These are phyloP conservation scores for Paramormyrops hopkinsi DNA, from an alignment of 2,797 vertebrate genomes.

Conservation along the genomic window DNA sequence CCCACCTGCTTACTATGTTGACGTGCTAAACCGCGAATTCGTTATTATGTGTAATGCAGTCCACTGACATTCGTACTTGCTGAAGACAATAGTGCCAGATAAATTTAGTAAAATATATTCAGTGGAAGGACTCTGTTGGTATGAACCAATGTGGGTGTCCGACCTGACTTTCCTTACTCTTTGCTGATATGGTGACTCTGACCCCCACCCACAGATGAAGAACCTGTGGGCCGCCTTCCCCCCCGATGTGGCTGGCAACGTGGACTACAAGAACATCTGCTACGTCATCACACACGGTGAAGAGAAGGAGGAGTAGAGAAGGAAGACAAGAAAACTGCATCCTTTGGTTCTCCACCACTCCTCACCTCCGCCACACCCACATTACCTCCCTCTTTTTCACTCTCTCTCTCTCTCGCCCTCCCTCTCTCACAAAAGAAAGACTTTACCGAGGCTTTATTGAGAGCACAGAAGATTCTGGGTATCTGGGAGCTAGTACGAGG, in stretches of 20 bases:
- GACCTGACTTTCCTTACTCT: neutral
- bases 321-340: slow-evolving; percentile 47
- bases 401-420: slow-evolving; percentile 43
- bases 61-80: neutral
- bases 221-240: slow-evolving; percentile 92
- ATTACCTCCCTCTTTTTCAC: slow-evolving; percentile 22
- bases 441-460: slow-evolving; percentile 43
- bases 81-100: neutral
- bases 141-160: neutral
- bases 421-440: slow-evolving; percentile 44
- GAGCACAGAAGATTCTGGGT: slow-evolving; percentile 36
- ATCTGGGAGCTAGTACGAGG: slow-evolving; percentile 54
- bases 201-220: slow-evolving; percentile 67
- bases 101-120: neutral
- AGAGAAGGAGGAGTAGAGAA: slow-evolving; percentile 83
- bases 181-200: neutral
- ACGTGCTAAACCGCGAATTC: neutral
- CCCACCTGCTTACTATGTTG: no score
- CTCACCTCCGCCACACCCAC: slow-evolving; percentile 37
- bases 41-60: neutral
- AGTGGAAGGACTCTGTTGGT: neutral
- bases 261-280: slow-evolving; percentile 95
- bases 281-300: slow-evolving; percentile 92
- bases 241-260: slow-evolving; percentile 85
- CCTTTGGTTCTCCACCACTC: slow-evolving; percentile 51